A percentile compares a stretch with the other conserved stretches of the same genome.
Conservation (phyloP, 1,140 invertebrate genomes). For the Cherax quadricarinatus region DNA sequence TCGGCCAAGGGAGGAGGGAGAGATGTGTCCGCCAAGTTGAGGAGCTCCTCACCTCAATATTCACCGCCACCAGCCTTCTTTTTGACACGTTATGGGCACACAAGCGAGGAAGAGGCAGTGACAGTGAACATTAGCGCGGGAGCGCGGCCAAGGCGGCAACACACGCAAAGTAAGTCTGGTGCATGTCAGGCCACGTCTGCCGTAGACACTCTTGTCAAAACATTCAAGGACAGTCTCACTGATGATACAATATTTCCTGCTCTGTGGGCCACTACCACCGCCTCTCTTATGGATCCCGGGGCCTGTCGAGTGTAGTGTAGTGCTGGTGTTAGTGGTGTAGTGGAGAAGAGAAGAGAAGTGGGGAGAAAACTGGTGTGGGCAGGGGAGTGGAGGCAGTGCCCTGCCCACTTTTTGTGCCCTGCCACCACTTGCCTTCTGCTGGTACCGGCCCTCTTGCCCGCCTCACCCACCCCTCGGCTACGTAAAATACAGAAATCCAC, state of each 20-base stretch:
- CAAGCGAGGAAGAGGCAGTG: conserved; percentile 46
- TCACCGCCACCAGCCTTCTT: conserved; percentile 40
- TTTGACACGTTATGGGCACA: conserved; percentile 49
- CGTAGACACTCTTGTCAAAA: conserved; percentile 43
- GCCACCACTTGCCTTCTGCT: not conserved
- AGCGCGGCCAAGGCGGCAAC: conserved; percentile 20
- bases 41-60: conserved; percentile 21
- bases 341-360: not conserved
- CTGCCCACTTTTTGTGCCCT: conserved; percentile 34
- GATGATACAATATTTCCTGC: conserved; percentile 7
- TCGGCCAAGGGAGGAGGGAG: conserved; percentile 42
- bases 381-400: not conserved
- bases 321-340: not conserved
- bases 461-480: too few relatives aligned
- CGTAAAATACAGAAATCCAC: too few relatives aligned
- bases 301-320: not conserved
- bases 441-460: not conserved
- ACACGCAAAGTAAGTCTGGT: conserved; percentile 41
- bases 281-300: not conserved
- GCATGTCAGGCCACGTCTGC: conserved; percentile 32
- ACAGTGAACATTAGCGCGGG: conserved; percentile 41
- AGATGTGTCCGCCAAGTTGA: conserved; percentile 57
- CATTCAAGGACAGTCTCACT: conserved; percentile 48
- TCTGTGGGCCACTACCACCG: not conserved
- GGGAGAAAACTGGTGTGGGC: conserved; percentile 7